Percentiles rank a stretch among this genome's conserved stretches.
These are phyloP conservation scores for Synergus umbraculus DNA, from an alignment of 2,888 invertebrate species.

Conservation along the genomic window DNA sequence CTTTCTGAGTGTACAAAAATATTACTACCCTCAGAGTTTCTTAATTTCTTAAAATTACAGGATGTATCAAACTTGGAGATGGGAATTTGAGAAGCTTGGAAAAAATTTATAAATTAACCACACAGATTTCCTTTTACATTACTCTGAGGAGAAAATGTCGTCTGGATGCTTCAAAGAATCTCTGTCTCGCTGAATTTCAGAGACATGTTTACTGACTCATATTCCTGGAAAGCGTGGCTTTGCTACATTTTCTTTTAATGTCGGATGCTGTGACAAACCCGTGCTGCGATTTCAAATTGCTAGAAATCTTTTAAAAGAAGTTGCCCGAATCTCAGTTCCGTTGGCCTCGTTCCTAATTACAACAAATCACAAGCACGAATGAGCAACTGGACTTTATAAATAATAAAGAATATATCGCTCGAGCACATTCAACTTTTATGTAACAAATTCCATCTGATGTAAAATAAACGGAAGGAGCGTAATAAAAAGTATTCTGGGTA, in stretches of 20 bases:
- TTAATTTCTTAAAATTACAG: neutral
- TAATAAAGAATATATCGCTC: neutral
- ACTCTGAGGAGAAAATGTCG: neutral
- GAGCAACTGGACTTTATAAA: constrained; percentile 3
- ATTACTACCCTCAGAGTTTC: neutral
- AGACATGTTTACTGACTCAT: constrained; percentile 3
- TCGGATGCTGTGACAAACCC: constrained; percentile 7
- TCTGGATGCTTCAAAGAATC: constrained; percentile 19
- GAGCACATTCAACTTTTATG: neutral
- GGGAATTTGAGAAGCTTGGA: neutral
- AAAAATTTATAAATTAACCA: constrained; percentile 10
- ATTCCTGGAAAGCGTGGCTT: neutral
- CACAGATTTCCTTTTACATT: neutral
- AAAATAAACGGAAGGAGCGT: too few relatives aligned
- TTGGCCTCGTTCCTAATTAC: constrained; percentile 32
- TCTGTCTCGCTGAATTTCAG: neutral
- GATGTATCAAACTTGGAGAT: neutral
- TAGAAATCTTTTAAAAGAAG: constrained; percentile 28
- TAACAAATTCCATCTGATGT: neutral
- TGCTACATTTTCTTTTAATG: neutral
- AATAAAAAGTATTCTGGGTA: neutral
- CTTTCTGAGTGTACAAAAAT: neutral
- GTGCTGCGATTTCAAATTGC: constrained; percentile 16
- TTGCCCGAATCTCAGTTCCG: neutral
- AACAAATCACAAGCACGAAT: neutral